Percentiles rank a stretch among this genome's conserved stretches.
These are phyloP conservation scores for Eidolon dupreanum DNA, from an alignment of 2,797 vertebrate genomes.

Conservation along the genomic window DNA sequence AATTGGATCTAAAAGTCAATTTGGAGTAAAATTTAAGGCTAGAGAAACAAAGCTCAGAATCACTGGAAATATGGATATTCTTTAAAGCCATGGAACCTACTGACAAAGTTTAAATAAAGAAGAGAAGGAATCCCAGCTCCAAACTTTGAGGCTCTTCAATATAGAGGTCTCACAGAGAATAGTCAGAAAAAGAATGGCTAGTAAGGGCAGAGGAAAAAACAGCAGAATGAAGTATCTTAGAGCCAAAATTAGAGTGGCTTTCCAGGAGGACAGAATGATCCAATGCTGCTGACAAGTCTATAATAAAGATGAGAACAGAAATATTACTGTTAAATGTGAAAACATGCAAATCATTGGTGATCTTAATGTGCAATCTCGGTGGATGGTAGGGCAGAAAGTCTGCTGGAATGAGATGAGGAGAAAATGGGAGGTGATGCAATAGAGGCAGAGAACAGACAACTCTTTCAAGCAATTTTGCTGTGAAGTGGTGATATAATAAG, in stretches of 20 bases:
- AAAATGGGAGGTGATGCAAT: background rate
- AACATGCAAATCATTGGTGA: background rate
- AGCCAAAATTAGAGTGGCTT: background rate
- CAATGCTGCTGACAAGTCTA: background rate
- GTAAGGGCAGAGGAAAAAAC: background rate
- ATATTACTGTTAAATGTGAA: background rate
- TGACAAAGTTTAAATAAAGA: background rate
- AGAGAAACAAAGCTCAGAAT: background rate
- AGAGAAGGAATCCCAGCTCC: background rate
- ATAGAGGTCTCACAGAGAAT: background rate
- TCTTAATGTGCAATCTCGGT: background rate
- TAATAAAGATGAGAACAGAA: background rate
- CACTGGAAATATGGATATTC: background rate
- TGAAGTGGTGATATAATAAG: background rate
- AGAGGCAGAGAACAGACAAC: background rate
- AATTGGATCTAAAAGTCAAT: background rate
- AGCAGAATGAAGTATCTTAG: background rate
- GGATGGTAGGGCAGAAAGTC: background rate
- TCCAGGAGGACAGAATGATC: background rate
- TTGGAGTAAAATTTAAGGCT: background rate
- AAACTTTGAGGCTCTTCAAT: background rate
- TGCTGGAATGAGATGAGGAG: background rate
- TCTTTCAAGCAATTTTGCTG: background rate
- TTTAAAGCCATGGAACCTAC: background rate
- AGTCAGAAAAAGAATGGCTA: background rate